Conservation (phyloP, 2,113 vertebrate genomes). For the Azemiops feae region DNA sequence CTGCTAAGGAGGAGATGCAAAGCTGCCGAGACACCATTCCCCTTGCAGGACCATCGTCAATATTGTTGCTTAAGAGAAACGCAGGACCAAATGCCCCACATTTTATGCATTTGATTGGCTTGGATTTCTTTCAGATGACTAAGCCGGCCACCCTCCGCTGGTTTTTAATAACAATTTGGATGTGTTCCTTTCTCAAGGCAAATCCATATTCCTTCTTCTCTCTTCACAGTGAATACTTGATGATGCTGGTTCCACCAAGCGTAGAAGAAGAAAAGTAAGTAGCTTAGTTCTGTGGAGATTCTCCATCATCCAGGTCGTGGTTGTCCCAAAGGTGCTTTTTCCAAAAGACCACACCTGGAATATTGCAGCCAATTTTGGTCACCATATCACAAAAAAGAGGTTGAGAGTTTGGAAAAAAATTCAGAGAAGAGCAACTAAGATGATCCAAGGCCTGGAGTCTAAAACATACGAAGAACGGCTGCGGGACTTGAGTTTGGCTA, state of each 20-base stretch:
- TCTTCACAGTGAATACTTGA: constrained; percentile 85
- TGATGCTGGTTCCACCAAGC: constrained; percentile 93
- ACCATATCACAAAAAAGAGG: too few species aligned
- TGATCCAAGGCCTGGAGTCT: too few species aligned
- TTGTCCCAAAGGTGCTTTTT: neutral
- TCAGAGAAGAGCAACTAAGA: too few species aligned
- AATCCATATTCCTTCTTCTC: constrained; percentile 30
- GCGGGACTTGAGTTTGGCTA: too few species aligned
- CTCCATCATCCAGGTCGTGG: neutral
- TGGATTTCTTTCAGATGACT: neutral
- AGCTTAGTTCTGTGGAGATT: neutral
- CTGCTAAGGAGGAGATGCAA: neutral
- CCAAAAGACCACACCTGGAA: too few species aligned
- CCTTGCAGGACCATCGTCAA: neutral
- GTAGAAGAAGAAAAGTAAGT: constrained; percentile 92
- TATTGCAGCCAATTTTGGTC: too few species aligned
- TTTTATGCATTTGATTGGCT: neutral
- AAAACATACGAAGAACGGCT: too few species aligned
- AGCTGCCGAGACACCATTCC: neutral
- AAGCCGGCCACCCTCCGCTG: neutral
- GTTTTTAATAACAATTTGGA: neutral
- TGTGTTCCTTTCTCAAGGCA: neutral
- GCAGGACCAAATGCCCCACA: neutral
- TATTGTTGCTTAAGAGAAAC: neutral
- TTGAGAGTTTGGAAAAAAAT: too few species aligned